Percentiles rank a stretch among this genome's conserved stretches.
These are phyloP conservation scores for Yoshiicerus persimilis DNA, from an alignment of 1,140 invertebrate species.

Conservation along the genomic window DNA sequence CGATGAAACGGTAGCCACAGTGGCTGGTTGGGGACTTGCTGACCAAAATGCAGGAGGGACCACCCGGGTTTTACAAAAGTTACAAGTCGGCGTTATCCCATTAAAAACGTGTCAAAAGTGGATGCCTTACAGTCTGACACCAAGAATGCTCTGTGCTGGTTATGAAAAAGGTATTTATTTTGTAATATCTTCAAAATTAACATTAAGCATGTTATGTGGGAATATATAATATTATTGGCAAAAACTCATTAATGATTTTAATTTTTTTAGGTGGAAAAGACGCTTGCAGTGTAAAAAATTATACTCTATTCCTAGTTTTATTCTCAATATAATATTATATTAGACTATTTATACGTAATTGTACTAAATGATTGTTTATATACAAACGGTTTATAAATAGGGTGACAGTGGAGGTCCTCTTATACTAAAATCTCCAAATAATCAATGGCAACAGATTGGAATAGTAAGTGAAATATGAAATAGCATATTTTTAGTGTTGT, in stretches of 20 bases:
- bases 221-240: too few species aligned
- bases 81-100: not conserved
- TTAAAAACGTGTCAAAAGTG: not conserved
- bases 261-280: not conserved
- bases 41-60: conserved; percentile 14
- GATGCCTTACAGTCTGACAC: conserved; percentile 6
- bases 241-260: not conserved
- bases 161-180: not conserved
- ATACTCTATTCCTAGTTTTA: not conserved
- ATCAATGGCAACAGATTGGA: conserved; percentile 16
- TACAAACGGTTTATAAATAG: too few species aligned
- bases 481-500: not conserved
- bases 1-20: not conserved
- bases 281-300: conserved; percentile 9
- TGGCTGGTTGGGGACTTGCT: conserved; percentile 23
- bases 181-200: not conserved
- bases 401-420: conserved; percentile 12
- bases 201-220: too few species aligned
- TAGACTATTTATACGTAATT: too few species aligned
- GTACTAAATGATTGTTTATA: too few species aligned
- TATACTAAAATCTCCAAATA: not conserved
- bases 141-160: conserved; percentile 18
- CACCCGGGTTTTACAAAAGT: conserved; percentile 13
- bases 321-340: too few species aligned
- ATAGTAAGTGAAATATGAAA: not conserved